phyloP scores from a whole-genome alignment of 2,113 vertebrate species.

The Holacanthus passer region DNA sequence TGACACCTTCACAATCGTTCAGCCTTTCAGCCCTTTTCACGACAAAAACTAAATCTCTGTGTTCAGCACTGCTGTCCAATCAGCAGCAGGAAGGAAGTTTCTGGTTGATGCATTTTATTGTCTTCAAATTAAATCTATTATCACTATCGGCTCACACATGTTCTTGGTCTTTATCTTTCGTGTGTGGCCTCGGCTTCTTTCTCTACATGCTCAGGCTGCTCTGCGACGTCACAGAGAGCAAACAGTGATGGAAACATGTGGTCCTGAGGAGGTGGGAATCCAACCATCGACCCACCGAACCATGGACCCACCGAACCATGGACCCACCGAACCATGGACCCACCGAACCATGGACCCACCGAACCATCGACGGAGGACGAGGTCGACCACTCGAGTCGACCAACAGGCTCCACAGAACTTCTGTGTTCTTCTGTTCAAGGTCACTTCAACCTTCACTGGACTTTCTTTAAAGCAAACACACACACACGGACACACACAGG shows the following conservation, averaged over 20 bases:
- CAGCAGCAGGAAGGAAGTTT: background rate
- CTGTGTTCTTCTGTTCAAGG: background rate
- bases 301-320: too few species aligned
- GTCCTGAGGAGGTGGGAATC: too few species aligned
- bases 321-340: too few species aligned
- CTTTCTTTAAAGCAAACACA: background rate
- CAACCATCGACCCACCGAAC: too few species aligned
- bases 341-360: too few species aligned
- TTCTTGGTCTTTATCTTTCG: background rate
- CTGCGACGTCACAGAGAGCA: background rate
- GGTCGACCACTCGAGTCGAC: too few species aligned
- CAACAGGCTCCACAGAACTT: background rate
- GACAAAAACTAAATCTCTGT: background rate
- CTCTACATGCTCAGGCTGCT: too few species aligned
- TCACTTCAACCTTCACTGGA: background rate
- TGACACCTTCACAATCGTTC: too few species aligned
- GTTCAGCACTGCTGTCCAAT: too few species aligned
- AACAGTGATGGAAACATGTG: too few species aligned
- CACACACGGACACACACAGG: slow-evolving; percentile 1
- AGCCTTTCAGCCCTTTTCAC: too few species aligned
- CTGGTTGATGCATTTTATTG: background rate
- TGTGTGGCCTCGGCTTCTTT: background rate
- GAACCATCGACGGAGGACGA: too few species aligned
- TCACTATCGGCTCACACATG: background rate
- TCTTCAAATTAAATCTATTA: background rate